Conservation (phyloP, 2,888 invertebrate genomes). For the Napeogenes inachia region DNA sequence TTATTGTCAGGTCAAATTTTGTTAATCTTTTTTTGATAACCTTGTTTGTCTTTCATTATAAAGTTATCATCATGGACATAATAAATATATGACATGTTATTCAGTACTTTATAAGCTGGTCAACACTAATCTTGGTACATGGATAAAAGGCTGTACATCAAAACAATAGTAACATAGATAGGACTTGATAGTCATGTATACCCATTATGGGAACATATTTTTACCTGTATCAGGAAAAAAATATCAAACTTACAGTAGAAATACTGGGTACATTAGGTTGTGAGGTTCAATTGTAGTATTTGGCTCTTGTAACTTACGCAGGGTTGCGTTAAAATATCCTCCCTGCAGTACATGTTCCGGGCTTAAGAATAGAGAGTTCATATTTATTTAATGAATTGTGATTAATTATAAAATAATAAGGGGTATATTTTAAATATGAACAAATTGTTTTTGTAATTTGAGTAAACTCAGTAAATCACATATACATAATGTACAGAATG, state of each 20-base stretch:
- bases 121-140: too few species aligned
- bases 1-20: too few species aligned
- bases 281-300: slow-evolving; percentile 83
- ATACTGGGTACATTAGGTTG: slow-evolving; percentile 93
- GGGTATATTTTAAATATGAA: too few species aligned
- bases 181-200: too few species aligned
- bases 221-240: background rate
- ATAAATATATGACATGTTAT: too few species aligned
- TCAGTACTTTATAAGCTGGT: too few species aligned
- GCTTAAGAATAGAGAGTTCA: slow-evolving; percentile 59
- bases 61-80: background rate
- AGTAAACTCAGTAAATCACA: too few species aligned
- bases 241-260: slow-evolving; percentile 83
- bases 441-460: too few species aligned
- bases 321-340: slow-evolving; percentile 89
- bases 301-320: slow-evolving; percentile 88
- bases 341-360: slow-evolving; percentile 85
- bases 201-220: too few species aligned
- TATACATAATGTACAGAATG: too few species aligned
- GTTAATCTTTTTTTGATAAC: too few species aligned
- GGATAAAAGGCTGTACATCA: background rate
- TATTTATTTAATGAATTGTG: slow-evolving; percentile 25
- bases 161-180: background rate
- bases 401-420: background rate
- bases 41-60: background rate